A percentile compares a stretch with the other conserved stretches of the same genome.
Evolutionary conservation across 2,888 invertebrate species (phyloP).

Genomic region (Thumatha senex): DNA sequence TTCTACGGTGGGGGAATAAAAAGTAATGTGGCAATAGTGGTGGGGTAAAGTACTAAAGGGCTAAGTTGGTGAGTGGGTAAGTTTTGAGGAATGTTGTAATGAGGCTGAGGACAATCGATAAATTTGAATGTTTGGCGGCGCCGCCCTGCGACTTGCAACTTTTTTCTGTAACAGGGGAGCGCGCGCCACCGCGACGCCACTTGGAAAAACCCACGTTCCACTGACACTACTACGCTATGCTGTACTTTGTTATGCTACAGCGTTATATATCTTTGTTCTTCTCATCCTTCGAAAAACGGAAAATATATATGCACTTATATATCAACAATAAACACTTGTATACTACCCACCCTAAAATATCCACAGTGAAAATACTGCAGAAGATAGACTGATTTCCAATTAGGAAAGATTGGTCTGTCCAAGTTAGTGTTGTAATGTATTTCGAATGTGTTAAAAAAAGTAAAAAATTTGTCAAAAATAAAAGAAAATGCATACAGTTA

Average conservation of each 20-base stretch:
- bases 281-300: too few species aligned
- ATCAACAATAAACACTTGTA: too few species aligned
- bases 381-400: too few species aligned
- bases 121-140: slow-evolving; percentile 82
- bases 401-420: too few species aligned
- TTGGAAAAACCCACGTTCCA: slow-evolving; percentile 35
- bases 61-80: slow-evolving; percentile 77
- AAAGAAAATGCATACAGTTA: too few species aligned
- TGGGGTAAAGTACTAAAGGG: slow-evolving; percentile 62
- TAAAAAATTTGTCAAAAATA: too few species aligned
- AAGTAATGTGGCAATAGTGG: slow-evolving; percentile 77
- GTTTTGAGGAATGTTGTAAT: slow-evolving; percentile 81
- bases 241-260: background rate
- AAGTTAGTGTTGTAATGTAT: too few species aligned
- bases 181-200: slow-evolving; percentile 74
- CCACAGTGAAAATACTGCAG: too few species aligned
- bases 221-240: slow-evolving; percentile 20
- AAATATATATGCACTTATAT: too few species aligned
- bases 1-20: slow-evolving; percentile 64
- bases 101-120: slow-evolving; percentile 81
- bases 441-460: too few species aligned
- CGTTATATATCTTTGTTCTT: too few species aligned
- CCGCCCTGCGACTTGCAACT: slow-evolving; percentile 81
- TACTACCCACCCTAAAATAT: too few species aligned
- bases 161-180: slow-evolving; percentile 76